These are phyloP conservation scores for Melanotaenia maccullochi DNA, from an alignment of 2,797 vertebrate genomes.

Conservation along the genomic window DNA sequence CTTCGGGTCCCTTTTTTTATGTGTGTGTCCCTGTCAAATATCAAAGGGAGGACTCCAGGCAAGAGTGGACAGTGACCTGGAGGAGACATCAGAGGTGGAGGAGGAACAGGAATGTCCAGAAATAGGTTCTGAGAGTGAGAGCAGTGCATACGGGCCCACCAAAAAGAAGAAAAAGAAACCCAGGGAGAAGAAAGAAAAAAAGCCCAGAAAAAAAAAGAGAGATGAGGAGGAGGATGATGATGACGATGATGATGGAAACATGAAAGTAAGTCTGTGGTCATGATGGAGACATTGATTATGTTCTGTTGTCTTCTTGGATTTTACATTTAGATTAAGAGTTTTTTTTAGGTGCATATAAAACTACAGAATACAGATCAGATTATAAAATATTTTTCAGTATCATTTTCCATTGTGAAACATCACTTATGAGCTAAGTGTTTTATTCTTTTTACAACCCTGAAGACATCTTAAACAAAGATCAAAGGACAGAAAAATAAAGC, in stretches of 20 bases:
- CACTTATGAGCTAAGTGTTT: neutral
- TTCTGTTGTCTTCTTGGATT: neutral
- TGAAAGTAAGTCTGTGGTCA: conserved; percentile 73
- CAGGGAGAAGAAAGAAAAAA: conserved; percentile 95
- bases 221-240: conserved; percentile 89
- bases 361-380: neutral
- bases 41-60: conserved; percentile 63
- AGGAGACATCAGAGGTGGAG: conserved; percentile 88
- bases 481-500: neutral
- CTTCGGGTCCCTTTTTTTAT: no score
- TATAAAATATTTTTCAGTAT: neutral
- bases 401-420: neutral
- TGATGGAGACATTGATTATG: neutral
- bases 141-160: conserved; percentile 90
- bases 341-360: neutral
- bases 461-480: neutral
- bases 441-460: neutral
- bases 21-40: conserved; percentile 3
- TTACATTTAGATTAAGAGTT: neutral
- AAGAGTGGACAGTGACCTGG: conserved; percentile 85
- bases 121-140: conserved; percentile 91
- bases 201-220: conserved; percentile 90
- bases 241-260: conserved; percentile 80
- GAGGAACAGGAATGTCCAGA: conserved; percentile 84
- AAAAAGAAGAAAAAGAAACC: conserved; percentile 98